Percentiles rank a stretch among this genome's conserved stretches.
phyloP scores from a whole-genome alignment of 1,140 invertebrate species.

The Euschistus heros region DNA sequence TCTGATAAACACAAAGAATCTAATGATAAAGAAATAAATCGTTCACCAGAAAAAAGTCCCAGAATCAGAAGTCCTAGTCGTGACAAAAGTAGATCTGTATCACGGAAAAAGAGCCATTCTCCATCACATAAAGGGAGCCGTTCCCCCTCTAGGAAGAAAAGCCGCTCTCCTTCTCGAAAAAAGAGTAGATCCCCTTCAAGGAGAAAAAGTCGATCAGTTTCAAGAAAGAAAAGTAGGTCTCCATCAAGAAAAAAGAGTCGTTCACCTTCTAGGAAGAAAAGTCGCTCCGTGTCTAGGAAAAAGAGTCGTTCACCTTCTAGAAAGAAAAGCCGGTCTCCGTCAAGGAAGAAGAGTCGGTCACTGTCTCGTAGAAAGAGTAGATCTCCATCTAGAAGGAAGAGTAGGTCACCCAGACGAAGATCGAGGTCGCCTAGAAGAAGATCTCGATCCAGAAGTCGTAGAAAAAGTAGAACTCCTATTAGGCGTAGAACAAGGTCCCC shows the following conservation, averaged over 20 bases:
- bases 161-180: slow-evolving; percentile 18
- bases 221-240: slow-evolving; percentile 21
- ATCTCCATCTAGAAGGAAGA: slow-evolving; percentile 24
- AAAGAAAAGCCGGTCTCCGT: slow-evolving; percentile 19
- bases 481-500: slow-evolving; percentile 25
- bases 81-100: slow-evolving; percentile 19
- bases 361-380: slow-evolving; percentile 19
- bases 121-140: slow-evolving; percentile 19
- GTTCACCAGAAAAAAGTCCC: slow-evolving; percentile 4
- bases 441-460: slow-evolving; percentile 19
- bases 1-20: slow-evolving; percentile 32
- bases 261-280: slow-evolving; percentile 25
- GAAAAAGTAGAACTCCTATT: slow-evolving; percentile 21
- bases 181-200: slow-evolving; percentile 20
- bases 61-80: slow-evolving; percentile 5
- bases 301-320: slow-evolving; percentile 26
- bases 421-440: slow-evolving; percentile 26
- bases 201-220: slow-evolving; percentile 23
- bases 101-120: slow-evolving; percentile 19
- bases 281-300: slow-evolving; percentile 24
- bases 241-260: slow-evolving; percentile 21
- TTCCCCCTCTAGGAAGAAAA: slow-evolving; percentile 17
- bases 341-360: slow-evolving; percentile 19
- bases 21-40: slow-evolving; percentile 12
- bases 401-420: slow-evolving; percentile 23